phyloP scores from a whole-genome alignment of 2,888 invertebrate species.

The Netelia virgata region DNA sequence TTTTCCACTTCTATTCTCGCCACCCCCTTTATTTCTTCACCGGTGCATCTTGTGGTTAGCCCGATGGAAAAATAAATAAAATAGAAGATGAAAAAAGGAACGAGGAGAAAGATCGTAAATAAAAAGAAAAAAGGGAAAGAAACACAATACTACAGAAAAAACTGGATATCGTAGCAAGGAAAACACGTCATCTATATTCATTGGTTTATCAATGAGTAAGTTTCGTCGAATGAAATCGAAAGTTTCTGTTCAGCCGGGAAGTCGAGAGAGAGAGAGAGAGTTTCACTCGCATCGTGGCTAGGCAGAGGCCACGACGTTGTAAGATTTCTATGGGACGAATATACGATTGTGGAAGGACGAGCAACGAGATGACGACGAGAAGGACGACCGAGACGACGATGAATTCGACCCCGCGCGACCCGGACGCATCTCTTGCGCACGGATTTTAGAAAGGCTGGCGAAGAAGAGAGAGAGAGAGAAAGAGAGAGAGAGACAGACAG shows the following conservation, averaged over 20 bases:
- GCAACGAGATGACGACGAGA: constrained; percentile 12
- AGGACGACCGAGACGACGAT: constrained; percentile 24
- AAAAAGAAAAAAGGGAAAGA: constrained; percentile 7
- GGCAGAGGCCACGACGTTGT: not conserved
- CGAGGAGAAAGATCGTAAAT: not conserved
- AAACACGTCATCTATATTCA: not conserved
- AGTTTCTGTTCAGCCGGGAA: not conserved
- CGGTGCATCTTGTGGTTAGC: not conserved
- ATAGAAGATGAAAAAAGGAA: not conserved
- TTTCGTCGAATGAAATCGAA: constrained; percentile 45
- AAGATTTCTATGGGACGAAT: constrained; percentile 2
- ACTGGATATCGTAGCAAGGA: not conserved
- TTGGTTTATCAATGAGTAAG: constrained; percentile 4
- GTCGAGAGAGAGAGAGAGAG: not conserved
- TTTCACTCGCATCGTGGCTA: not conserved
- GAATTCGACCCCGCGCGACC: constrained; percentile 60
- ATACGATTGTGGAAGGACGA: constrained; percentile 46
- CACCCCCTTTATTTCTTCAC: not conserved
- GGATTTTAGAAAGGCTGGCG: constrained; percentile 66
- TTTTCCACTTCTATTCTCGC: constrained; percentile 19
- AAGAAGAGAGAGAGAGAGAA: not conserved
- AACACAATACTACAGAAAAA: not conserved
- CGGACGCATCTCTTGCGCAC: constrained; percentile 64
- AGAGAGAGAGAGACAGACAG: not conserved
- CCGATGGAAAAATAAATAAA: not conserved